Base-by-base conservation (phyloP, 2,888 invertebrate genomes). In the Callosobruchus maculatus region DNA sequence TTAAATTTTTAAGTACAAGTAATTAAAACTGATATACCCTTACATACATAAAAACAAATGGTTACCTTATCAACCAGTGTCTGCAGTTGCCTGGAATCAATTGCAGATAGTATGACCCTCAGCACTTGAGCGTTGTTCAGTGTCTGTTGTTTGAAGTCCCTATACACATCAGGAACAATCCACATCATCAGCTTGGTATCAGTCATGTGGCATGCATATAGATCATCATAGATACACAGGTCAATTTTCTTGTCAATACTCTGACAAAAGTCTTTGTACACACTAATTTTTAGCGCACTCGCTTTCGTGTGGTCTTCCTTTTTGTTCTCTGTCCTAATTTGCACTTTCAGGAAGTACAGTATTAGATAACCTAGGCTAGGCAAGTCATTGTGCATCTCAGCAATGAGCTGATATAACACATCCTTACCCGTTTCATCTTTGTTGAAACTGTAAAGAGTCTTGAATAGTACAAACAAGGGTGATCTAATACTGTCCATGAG, bases 81-180 rank as follows among this genome's bases (percentile, higher is more conserved):
- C 85, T 97, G 96, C 77, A 99, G 89, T 88, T 98, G 97, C 78
- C 90, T 90, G 1, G 97, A 93, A 87, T 99, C 98, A 78, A 98
- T 91, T 76, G 95, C 94, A 13, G 97, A 94, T 72, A 98, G 94
- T 81, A 98, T 94, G 81, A 97, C 91, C 85, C 96, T 94, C 80
- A 99, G 88, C 78, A 99, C 89, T 83, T 96, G 94, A 76, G 94
- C 92, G 86, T 97, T 97, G 81, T 97, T 97, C 78, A 96, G 91
- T 69, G 95, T 93, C 83, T 94, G 93, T 81, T 93, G 93, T 84
- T 95, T 94, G 87, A 97, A 98, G 87, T 95, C 96, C 84, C 93
- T 92, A 87, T 96, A 98, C 76, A 98, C 91, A 86, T 97, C 97
- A 71, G 98, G 97, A 85, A 98, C 91, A 81, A 99, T 89, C 92